These are phyloP conservation scores for Zelleria hepariella DNA, from an alignment of 2,888 invertebrate genomes.

Conservation along the genomic window DNA sequence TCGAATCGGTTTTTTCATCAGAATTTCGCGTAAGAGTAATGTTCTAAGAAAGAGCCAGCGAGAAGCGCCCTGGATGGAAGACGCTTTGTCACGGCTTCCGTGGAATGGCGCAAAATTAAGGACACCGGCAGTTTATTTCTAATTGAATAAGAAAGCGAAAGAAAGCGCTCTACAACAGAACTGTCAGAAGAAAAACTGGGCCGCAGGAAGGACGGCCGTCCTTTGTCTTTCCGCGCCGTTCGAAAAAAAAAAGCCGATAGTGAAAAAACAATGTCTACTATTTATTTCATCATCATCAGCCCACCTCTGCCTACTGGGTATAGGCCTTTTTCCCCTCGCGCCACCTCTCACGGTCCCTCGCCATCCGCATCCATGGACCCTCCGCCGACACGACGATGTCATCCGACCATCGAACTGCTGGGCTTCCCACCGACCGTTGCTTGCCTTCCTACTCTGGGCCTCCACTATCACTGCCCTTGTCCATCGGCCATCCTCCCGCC, in stretches of 20 bases:
- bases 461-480: too few species aligned
- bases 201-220: neutral
- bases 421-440: too few species aligned
- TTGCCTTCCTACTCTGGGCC: too few species aligned
- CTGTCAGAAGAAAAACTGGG: conserved; percentile 7
- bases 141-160: neutral
- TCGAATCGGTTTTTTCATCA: neutral
- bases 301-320: too few species aligned
- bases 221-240: neutral
- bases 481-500: too few species aligned
- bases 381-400: too few species aligned
- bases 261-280: too few species aligned
- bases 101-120: neutral
- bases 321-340: too few species aligned
- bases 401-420: too few species aligned
- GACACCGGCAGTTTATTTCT: neutral
- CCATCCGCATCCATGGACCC: too few species aligned
- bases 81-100: neutral
- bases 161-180: conserved; percentile 8
- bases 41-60: neutral
- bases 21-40: neutral
- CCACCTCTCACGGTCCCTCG: too few species aligned
- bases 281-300: too few species aligned
- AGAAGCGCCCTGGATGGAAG: neutral
- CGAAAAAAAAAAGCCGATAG: neutral